Conservation (phyloP, 2,113 vertebrate genomes). For the Cichladusa arquata region DNA sequence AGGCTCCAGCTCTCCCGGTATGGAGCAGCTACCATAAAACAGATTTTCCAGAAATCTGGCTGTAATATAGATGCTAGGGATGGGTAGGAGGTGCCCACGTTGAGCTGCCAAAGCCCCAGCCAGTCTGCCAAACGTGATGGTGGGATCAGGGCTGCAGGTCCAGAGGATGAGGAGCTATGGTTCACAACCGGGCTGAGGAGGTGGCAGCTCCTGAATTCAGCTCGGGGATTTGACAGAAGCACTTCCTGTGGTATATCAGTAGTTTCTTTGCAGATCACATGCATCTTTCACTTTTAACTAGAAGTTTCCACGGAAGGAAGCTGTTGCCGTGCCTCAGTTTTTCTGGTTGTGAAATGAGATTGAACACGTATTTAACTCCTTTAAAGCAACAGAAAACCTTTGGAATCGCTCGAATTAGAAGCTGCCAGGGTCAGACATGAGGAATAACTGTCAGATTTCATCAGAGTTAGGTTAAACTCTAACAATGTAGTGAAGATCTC, state of each 20-base stretch:
- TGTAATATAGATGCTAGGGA: neutral
- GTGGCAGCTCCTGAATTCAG: neutral
- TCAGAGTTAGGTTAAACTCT: neutral
- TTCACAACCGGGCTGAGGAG: neutral
- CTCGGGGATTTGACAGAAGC: neutral
- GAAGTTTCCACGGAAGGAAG: constrained; percentile 42
- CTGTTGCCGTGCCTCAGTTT: neutral
- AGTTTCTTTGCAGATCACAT: constrained; percentile 9
- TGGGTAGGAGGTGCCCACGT: neutral
- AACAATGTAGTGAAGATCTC: neutral
- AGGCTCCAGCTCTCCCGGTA: neutral
- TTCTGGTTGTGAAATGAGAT: neutral
- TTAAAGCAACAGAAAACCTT: neutral
- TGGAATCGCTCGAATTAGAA: neutral
- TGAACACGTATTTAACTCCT: neutral
- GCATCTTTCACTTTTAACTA: neutral
- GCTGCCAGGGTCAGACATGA: neutral
- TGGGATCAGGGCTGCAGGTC: neutral
- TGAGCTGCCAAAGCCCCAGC: neutral
- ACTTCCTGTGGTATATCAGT: constrained; percentile 10
- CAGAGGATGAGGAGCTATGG: neutral
- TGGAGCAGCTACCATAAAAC: neutral
- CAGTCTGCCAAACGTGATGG: neutral
- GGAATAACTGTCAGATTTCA: neutral
- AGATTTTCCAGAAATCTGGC: neutral